Evolutionary conservation across 2,888 invertebrate species (phyloP), one percentile per base, ranked within the genome.

Genomic region (Rhagophthalmus giganteus): DNA sequence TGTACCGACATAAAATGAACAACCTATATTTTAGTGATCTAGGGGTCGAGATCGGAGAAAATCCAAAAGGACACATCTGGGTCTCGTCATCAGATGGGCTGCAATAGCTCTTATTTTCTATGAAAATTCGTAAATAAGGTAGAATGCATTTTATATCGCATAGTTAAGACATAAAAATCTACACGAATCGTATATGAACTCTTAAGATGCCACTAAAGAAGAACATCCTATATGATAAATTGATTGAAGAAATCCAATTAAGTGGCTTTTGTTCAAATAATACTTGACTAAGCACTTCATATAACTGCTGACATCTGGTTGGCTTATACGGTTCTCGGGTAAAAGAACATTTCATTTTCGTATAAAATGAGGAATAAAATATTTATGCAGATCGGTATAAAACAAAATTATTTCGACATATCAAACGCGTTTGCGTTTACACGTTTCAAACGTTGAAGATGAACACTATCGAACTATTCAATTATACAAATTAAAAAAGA

Each of bases 171-270:
- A 42, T 37, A 42, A 42, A 49, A 44, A 50, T 44, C 37, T 28
- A 44, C 38, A 24, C 31, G 30, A 42, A 32, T 44, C n/a, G 37
- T 42, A 38, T 34, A 44, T 37, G 38, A 42, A 37, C 20, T 46
- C 37, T 49, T 35, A 30, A 49, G 38, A 33, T 38, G 37, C 52
- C 38, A 39, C 45, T 46, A 47, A 47, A 52, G 28, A 20, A 31
- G 46, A 47, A 32, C 47, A 26, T 47, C 39, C 38, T 38, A 35
- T 40, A 40, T 40, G 47, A 47, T 42, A 52, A 52, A 52, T 52
- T 52, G 52, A 52, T 47, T 52, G 52, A 52, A 52, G 44, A 47
- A 52, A 52, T 47, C 52, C 47, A 52, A 47, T 52, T n/a, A n/a
- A n/a, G n/a, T 47, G 46, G 52, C 52, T 52, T 45, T 47, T 47